phyloP scores from a whole-genome alignment of 2,888 invertebrate genomes.

The Bugula neritina region DNA sequence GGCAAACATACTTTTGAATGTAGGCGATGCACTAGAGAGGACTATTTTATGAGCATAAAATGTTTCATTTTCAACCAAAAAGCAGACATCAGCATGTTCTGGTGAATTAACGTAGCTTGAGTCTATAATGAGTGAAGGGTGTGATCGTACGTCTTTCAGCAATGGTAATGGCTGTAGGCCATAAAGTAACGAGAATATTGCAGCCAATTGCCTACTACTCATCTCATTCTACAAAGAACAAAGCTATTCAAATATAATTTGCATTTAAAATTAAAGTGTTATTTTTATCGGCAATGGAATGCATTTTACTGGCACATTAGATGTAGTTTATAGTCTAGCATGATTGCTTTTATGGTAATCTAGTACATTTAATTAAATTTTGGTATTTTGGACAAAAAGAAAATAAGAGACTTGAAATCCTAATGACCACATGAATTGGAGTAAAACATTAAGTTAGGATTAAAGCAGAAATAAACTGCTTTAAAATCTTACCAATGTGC shows the following conservation, averaged over 20 bases:
- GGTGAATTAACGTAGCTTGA: slow-evolving; percentile 90
- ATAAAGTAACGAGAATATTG: slow-evolving; percentile 81
- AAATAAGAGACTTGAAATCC: no score
- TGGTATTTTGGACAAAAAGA: background rate
- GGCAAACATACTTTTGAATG: slow-evolving; percentile 77
- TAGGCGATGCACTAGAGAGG: slow-evolving; percentile 78
- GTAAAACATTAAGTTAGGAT: no score
- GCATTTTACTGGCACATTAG: no score
- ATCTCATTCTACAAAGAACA: slow-evolving; percentile 64
- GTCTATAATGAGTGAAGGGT: slow-evolving; percentile 56
- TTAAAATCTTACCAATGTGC: no score
- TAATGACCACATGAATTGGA: no score
- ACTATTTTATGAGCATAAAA: slow-evolving; percentile 93
- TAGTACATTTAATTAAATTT: background rate
- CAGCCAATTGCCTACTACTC: slow-evolving; percentile 75
- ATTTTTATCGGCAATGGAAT: no score
- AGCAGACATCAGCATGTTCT: slow-evolving; percentile 83
- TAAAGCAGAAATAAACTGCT: no score
- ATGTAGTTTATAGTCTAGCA: no score
- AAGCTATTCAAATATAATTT: background rate
- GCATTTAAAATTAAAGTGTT: background rate
- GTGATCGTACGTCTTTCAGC: slow-evolving; percentile 1
- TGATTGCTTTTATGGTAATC: background rate
- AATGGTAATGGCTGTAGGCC: slow-evolving; percentile 66
- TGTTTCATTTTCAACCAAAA: slow-evolving; percentile 79